These are phyloP conservation scores for Pelecanoides urinatrix DNA, from an alignment of 2,113 vertebrate genomes.

Conservation along the genomic window DNA sequence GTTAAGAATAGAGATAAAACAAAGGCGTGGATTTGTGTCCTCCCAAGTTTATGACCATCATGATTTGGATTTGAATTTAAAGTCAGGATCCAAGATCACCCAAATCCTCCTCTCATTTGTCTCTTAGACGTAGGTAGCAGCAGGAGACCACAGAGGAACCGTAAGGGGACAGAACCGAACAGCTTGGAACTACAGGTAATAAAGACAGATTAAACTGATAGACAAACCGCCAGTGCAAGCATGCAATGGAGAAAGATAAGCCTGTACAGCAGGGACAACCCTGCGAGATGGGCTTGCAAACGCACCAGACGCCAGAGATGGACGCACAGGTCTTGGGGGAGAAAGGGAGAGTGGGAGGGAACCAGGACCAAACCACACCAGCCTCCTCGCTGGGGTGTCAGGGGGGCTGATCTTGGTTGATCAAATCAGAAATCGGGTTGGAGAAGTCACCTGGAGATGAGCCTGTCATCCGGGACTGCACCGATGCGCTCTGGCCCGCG, in stretches of 20 bases:
- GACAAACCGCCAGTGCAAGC: background rate
- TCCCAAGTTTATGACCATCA: background rate
- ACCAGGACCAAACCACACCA: fast-evolving
- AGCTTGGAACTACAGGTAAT: background rate
- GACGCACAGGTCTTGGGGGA: fast-evolving
- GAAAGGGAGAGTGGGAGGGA: background rate
- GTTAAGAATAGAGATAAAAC: background rate
- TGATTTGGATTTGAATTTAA: background rate
- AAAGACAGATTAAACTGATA: background rate
- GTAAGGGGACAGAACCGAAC: fast-evolving
- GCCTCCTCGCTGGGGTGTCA: fast-evolving
- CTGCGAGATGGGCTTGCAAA: background rate
- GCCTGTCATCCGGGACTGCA: fast-evolving
- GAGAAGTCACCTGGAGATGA: fast-evolving
- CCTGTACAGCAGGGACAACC: background rate
- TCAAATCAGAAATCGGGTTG: no score
- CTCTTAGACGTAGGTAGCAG: fast-evolving
- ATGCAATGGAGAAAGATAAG: background rate
- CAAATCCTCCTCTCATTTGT: background rate
- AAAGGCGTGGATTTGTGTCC: background rate
- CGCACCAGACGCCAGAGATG: fast-evolving
- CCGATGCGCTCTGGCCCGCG: fast-evolving
- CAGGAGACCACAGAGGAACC: background rate
- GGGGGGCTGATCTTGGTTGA: background rate
- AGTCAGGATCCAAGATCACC: background rate